Evolutionary conservation across 2,113 vertebrate species (phyloP), one percentile per base, ranked within the genome.

Genomic region (Marcusenius ussheri): DNA sequence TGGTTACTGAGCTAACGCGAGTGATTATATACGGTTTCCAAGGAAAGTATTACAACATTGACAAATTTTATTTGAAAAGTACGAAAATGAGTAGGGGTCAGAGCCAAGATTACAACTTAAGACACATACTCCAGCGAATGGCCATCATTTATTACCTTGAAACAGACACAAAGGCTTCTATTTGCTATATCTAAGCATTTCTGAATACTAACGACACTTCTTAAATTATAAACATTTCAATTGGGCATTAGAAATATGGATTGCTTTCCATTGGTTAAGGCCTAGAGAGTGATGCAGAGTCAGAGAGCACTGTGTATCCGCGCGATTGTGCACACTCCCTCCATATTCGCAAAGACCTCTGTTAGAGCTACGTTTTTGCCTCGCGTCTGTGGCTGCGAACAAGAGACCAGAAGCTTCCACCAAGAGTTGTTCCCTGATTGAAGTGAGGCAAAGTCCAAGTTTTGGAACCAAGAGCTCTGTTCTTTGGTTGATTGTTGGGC

Each of bases 401-500:
- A 51, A 3, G 27, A 90, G 89, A 42, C 39, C 19, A 42, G 50
- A 62, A 86, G 39, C 10, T 88, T 51, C 47, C 66, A 42, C 74
- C 21, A 83, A 31, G 53, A 10, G 9, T 77, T 24, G 17, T 49
- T 86, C 53, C 77, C 31, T 24, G 31, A 35, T 19, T 77, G 31
- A 39, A 19, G 1, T 6, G 31, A 39, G 70, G 70, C 31, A 80
- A 80, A 17, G 92, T 92, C 49, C 95, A 92, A 93, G 91, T 17
- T 88, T 88, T 27, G 0, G 90, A 94, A 93, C 94, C 92, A 94
- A 94, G 94, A 84, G 83, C 92, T 91, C 89, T 85, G 89, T 39
- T 93, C 92, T 92, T 93, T 90, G 94, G 94, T 91, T 89, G 93
- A 93, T 94, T 94, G 93, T 93, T 77, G 93, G 93, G 94, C 94